phyloP scores from a whole-genome alignment of 2,888 invertebrate genomes.

The Capitulum mitella region DNA sequence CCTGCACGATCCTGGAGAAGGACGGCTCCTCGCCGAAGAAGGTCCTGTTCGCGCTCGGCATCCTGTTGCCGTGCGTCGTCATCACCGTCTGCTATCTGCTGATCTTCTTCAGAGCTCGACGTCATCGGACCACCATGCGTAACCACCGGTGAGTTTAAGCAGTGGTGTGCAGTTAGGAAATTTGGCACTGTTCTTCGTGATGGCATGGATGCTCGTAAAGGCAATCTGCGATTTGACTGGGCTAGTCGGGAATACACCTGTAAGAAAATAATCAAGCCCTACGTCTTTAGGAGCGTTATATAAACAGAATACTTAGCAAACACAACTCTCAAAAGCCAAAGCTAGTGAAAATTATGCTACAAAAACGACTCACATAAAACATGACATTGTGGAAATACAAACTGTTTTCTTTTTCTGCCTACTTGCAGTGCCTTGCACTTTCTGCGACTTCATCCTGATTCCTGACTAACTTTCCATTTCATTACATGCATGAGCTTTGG shows the following conservation, averaged over 20 bases:
- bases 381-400: too few species aligned
- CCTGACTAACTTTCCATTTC: too few species aligned
- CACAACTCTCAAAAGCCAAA: too few species aligned
- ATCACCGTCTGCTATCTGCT: conserved; percentile 78
- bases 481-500: too few species aligned
- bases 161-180: neutral
- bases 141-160: conserved; percentile 1
- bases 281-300: too few species aligned
- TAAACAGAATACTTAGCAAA: too few species aligned
- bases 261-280: too few species aligned
- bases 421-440: too few species aligned
- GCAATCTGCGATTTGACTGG: neutral
- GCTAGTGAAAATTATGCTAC: too few species aligned
- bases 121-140: neutral
- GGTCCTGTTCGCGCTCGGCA: conserved; percentile 70
- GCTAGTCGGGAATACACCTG: neutral
- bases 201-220: neutral
- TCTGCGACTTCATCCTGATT: too few species aligned
- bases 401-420: too few species aligned
- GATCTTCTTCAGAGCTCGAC: conserved; percentile 69
- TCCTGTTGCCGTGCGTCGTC: conserved; percentile 72
- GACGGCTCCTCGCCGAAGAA: conserved; percentile 74
- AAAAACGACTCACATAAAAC: too few species aligned
- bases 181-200: neutral
- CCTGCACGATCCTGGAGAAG: conserved; percentile 76